Conservation (phyloP, 2,113 vertebrate genomes). For the Oreocharis arfaki region DNA sequence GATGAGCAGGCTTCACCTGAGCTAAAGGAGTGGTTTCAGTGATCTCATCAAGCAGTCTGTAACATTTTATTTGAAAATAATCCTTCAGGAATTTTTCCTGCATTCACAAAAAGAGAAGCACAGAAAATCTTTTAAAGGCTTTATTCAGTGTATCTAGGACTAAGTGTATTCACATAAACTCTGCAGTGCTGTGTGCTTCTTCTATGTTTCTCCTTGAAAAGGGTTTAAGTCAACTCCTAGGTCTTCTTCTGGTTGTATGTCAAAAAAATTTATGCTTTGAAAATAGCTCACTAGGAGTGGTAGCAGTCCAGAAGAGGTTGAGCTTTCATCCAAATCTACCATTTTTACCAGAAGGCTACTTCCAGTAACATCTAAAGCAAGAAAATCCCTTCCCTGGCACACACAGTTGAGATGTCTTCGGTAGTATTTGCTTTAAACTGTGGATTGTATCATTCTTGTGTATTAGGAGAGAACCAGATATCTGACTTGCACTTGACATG, state of each 20-base stretch:
- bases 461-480: not conserved
- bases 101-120: not conserved
- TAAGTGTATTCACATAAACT: not conserved
- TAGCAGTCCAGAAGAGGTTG: not conserved
- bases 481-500: not conserved
- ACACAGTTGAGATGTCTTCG: not conserved
- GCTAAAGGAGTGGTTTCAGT: constrained; percentile 25
- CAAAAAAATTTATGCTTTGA: not conserved
- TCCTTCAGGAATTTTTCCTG: not conserved
- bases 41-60: constrained; percentile 3
- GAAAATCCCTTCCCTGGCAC: not conserved
- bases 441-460: not conserved
- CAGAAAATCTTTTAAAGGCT: not conserved
- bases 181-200: not conserved
- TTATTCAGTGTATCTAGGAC: not conserved
- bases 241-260: not conserved
- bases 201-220: not conserved
- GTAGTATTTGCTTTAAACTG: not conserved
- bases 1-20: not conserved
- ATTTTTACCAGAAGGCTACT: not conserved
- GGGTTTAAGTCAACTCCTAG: not conserved
- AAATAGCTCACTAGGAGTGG: not conserved
- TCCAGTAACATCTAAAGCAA: not conserved
- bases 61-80: constrained; percentile 39
- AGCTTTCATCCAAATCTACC: not conserved